A percentile compares a stretch with the other conserved stretches of the same genome.
Evolutionary conservation across 2,113 vertebrate genomes (phyloP).

Genomic region (Arizona elegans): DNA sequence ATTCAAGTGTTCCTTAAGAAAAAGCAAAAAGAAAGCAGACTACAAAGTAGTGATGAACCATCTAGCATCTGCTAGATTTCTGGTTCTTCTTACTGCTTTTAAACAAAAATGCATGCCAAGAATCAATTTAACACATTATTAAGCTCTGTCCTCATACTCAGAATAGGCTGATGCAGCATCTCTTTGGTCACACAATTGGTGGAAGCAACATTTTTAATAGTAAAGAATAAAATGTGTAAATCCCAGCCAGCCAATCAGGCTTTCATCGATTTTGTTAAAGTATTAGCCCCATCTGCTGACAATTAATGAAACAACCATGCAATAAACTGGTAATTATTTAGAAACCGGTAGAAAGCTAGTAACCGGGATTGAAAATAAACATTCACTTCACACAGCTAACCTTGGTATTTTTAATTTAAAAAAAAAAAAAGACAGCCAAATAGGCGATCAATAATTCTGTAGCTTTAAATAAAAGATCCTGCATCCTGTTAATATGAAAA

Average conservation of each 20-base stretch:
- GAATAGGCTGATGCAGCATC: not conserved
- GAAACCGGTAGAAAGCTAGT: not conserved
- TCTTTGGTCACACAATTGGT: not conserved
- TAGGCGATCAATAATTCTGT: not conserved
- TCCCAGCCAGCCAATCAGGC: not conserved
- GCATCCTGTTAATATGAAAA: not conserved
- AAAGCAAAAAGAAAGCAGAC: not conserved
- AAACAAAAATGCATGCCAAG: not conserved
- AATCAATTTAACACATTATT: not conserved
- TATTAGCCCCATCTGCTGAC: conserved; percentile 18
- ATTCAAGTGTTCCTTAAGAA: not conserved
- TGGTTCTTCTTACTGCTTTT: not conserved
- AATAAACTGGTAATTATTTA: not conserved
- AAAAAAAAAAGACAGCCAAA: not conserved
- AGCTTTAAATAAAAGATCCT: not conserved
- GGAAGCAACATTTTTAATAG: not conserved
- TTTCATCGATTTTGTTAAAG: not conserved
- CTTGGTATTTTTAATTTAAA: not conserved
- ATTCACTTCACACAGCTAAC: not conserved
- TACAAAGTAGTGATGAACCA: not conserved
- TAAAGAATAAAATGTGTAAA: not conserved
- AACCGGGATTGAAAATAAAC: not conserved
- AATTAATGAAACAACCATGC: conserved; percentile 4
- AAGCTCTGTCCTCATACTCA: not conserved
- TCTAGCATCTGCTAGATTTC: not conserved